Evolutionary conservation across 2,113 vertebrate genomes (phyloP), one percentile per base, ranked within the genome.

Genomic region (Gasterosteus nipponicus): DNA sequence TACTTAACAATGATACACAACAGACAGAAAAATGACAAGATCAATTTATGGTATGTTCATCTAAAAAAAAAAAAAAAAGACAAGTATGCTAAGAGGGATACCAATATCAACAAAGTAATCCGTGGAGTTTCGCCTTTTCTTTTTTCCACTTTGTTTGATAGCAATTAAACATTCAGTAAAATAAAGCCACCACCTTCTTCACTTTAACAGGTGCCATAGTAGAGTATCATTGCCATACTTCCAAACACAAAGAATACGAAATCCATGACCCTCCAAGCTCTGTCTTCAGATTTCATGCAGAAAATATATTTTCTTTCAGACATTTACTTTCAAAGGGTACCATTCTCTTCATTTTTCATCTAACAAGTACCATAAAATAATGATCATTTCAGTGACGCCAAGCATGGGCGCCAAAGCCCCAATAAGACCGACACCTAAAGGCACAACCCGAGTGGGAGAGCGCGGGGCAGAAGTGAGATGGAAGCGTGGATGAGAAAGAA

Each of bases 391-490:
- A 58, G 35, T 7, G 31, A 59, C 68, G 64, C 53, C 62, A 47
- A 58, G 57, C 44, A 42, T 29, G 42, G 72, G 70, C 33, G 56
- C 71, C 41, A 72, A 68, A 80, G 85, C 71, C 74, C 77, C 58
- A 86, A 86, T 79, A 73, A 83, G 85, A 85, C 74, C 75, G 82
- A 75, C 71, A 80, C 68, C 70, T 62, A 39, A 71, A 81, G 86
- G 87, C 84, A 84, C 33, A 61, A 71, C 33, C 15, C 58, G 62
- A 84, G 71, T 2, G 44, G n/a, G 66, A 82, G 88, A 69, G 76
- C 19, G 66, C 53, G 78, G 53, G 14, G 46, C 39, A 47, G 69
- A 66, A 53, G 65, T 65, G 64, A 39, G 39, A 66, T 7, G 0
- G 22, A 69, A 46, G 10, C 5, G 53, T 56, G 59, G 61, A 42